A percentile compares a stretch with the other conserved stretches of the same genome.
Evolutionary conservation across 2,888 invertebrate genomes (phyloP).

Genomic region (Julus scandinavius): DNA sequence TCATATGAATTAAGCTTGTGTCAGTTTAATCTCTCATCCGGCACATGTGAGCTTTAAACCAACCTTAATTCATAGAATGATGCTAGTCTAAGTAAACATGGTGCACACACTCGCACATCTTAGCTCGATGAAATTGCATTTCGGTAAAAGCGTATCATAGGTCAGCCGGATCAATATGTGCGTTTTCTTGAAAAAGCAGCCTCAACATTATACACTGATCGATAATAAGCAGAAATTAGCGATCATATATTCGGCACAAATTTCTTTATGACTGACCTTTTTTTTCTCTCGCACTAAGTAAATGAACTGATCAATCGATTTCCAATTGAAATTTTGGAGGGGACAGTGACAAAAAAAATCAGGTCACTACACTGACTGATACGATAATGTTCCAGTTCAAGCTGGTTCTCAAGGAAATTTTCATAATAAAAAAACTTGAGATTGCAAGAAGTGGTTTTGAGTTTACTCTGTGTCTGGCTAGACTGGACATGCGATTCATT

Average conservation of each 20-base stretch:
- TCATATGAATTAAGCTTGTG: not conserved
- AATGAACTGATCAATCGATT: not conserved
- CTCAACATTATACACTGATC: not conserved
- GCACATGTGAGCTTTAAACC: constrained; percentile 8
- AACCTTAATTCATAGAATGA: constrained; percentile 35
- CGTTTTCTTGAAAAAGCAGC: not conserved
- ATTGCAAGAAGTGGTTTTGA: not conserved
- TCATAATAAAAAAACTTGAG: not conserved
- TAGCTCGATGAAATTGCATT: not conserved
- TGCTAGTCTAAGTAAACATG: constrained; percentile 4
- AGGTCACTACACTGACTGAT: constrained; percentile 27
- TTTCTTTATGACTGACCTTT: constrained; percentile 12
- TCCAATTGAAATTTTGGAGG: not conserved
- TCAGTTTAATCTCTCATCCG: constrained; percentile 37
- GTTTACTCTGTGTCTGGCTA: not conserved
- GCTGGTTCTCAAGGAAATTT: constrained; percentile 8
- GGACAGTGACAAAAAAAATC: not conserved
- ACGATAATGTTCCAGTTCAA: not conserved
- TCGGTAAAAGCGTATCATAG: not conserved
- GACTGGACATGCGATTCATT: not conserved
- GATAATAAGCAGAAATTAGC: constrained; percentile 31
- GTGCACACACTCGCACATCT: not conserved
- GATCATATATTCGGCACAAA: not conserved
- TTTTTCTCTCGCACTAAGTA: not conserved
- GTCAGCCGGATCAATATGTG: not conserved